Evolutionary conservation across 2,888 invertebrate species (phyloP), one percentile per base, ranked within the genome.

Genomic region (Parasteatoda lunata): DNA sequence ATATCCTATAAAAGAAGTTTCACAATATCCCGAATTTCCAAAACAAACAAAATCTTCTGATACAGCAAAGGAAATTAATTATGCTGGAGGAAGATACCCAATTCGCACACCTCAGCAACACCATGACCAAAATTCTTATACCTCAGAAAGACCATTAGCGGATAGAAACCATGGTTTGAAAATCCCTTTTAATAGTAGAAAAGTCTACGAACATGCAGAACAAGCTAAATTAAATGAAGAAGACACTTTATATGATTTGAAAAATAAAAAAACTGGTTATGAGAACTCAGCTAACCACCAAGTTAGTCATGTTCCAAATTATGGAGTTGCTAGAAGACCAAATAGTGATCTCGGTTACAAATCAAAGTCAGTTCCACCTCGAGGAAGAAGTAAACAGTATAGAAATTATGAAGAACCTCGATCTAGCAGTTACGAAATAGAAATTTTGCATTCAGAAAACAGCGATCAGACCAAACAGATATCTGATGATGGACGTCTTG

Each of bases 361-460:
- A 68, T 13, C 68, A 9, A 49, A 30, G 15, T 11, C 66, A 13
- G 5, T 49, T 49, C 52, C 5, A 7, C 75, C 81, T n/a, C 47
- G 75, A 69, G 81, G 81, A 15, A 68, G 75, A 75, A 75, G 73
- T 45, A 81, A 81, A 47, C 45, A 66, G 48, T 81, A 81, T 13
- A 45, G 81, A 64, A 81, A 81, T 49, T 81, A 81, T 11, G 69
- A 81, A 47, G 13, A 75, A 47, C 81, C 81, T 4, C 73, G 75
- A 30, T 66, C 75, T 7, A 81, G 81, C n/a, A 81, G 81, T 5
- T 81, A 81, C 11, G 81, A 75, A 81, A 69, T 81, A 52, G 81
- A 81, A 69, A 81, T 81, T 59, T 48, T 75, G n/a, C 81, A 81
- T 59, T 81, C 81, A 54, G 69, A 69, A 48, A 81, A 75, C 9